phyloP scores from a whole-genome alignment of 2,797 vertebrate species.

The Halcyon smyrnensis region DNA sequence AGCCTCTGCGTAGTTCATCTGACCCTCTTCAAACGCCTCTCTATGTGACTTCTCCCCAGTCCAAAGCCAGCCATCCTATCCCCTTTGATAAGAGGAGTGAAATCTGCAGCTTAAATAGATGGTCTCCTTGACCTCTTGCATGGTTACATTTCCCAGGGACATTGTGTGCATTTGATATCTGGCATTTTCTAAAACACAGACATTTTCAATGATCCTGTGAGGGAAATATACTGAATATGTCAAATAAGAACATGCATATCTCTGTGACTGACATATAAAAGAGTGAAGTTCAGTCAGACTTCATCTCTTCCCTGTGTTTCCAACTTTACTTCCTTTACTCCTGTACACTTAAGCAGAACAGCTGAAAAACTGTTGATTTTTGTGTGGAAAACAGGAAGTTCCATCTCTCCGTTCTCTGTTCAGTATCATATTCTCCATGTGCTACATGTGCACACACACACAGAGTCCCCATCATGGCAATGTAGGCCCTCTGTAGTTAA shows the following conservation, averaged over 20 bases:
- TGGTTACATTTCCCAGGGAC: background rate
- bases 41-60: background rate
- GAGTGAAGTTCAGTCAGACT: background rate
- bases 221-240: background rate
- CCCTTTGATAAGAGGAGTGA: background rate
- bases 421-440: background rate
- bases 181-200: background rate
- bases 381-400: background rate
- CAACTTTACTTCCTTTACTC: background rate
- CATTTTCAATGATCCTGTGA: background rate
- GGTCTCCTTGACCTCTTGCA: background rate
- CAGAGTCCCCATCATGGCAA: background rate
- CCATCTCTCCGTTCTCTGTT: background rate
- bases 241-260: background rate
- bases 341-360: background rate
- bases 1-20: background rate
- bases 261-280: background rate
- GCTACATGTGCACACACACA: background rate
- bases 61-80: background rate
- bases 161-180: background rate
- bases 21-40: background rate
- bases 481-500: background rate
- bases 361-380: background rate
- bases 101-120: background rate
- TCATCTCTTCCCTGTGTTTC: background rate